These are phyloP conservation scores for Platycercus adscitus DNA, from an alignment of 2,113 vertebrate species.

Conservation along the genomic window DNA sequence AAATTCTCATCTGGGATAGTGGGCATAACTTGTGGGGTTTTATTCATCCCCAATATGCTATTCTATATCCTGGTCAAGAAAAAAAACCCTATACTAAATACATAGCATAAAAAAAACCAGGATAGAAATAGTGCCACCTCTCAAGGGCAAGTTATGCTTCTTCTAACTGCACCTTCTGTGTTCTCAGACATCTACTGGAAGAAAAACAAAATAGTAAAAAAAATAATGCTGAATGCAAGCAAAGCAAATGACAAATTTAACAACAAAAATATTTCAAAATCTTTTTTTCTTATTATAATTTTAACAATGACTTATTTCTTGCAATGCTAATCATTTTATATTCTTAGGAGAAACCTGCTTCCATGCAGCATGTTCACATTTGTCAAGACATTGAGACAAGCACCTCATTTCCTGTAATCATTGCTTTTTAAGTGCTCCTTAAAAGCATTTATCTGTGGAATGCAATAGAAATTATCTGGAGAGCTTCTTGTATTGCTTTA, in stretches of 20 bases:
- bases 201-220: background rate
- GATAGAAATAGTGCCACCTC: background rate
- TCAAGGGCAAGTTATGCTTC: background rate
- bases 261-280: background rate
- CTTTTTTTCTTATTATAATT: background rate
- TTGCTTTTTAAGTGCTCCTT: background rate
- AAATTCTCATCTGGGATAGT: background rate
- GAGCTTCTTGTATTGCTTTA: background rate
- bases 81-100: background rate
- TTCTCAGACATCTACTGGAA: background rate
- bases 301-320: conserved; percentile 6
- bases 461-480: background rate
- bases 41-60: background rate
- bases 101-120: background rate
- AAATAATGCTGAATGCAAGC: background rate
- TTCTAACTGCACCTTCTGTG: background rate
- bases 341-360: background rate
- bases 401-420: background rate
- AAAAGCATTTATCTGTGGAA: conserved; percentile 6
- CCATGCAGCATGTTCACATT: background rate
- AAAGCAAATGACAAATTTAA: background rate
- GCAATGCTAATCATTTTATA: background rate
- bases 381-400: background rate
- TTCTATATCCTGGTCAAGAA: background rate
- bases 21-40: background rate